Base-by-base conservation (phyloP, 1,140 invertebrate genomes). In the Mylabris phalerata region DNA sequence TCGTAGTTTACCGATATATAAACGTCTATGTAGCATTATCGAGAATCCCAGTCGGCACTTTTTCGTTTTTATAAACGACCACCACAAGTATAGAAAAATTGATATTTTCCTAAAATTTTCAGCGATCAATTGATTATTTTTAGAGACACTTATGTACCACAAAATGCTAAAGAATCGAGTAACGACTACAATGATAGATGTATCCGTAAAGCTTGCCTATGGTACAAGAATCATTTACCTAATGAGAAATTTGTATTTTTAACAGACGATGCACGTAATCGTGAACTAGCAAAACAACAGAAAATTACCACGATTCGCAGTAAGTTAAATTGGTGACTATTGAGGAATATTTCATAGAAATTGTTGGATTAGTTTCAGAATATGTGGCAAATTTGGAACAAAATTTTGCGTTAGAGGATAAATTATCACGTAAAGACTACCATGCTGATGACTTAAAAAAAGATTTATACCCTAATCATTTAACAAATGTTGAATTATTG, bases 161-260 rank as follows among this genome's bases (percentile, higher is more conserved):
- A 93, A 61, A 75, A 86, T 50, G 82, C 85, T 32, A 86, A 86
- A 27, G 95, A 98, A 76, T 84, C 84, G 38, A 75, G 82, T 44
- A 97, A 98, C 78, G 93, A 97, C 71, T 82, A 93, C 67, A 98
- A 97, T 82, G 93, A 96, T 71, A 78, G 93, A 71, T 91, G 92
- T 11, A 95, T 98, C 63, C 78, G 93, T 48, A 73, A 80, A 60
- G 87, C 90, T 38, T 81, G 84, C 38, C 76, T 79, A 27, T 98
- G 93, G 93, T 97, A 96, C 73, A 79, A 84, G 47, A 69, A 77
- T 19, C 87, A 88, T 70, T 71, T 89, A 40, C 69, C 72, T 7
- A 73, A 77, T 25, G 80, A 91, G 7, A 78, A 84, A 64, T 81
- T 90, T 50, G 76, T 98, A 32, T 77, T 98, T 38, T 72, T 98